A percentile compares a stretch with the other conserved stretches of the same genome.
Conservation (phyloP, 2,113 vertebrate species). For the Leptodactylus fuscus region DNA sequence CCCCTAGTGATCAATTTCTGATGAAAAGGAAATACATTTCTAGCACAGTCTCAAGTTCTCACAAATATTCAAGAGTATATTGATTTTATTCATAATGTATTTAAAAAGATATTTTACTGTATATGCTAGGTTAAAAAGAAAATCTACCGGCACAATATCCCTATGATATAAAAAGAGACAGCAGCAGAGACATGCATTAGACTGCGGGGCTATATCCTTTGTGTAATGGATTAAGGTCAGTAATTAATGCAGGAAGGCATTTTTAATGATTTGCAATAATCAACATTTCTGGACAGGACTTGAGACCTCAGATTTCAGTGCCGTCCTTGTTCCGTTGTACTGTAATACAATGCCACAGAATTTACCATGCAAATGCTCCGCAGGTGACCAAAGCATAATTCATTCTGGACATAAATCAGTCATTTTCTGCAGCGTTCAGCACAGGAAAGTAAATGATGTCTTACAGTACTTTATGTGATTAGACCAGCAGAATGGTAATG, state of each 20-base stretch:
- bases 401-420: conserved; percentile 7
- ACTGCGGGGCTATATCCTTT: background rate
- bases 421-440: conserved; percentile 18
- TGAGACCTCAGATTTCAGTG: background rate
- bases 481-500: conserved; percentile 28
- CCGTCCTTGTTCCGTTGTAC: background rate
- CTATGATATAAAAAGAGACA: background rate
- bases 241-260: background rate
- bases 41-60: too few relatives aligned
- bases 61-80: too few relatives aligned
- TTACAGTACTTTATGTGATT: conserved; percentile 5
- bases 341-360: background rate
- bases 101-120: too few relatives aligned
- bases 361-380: background rate
- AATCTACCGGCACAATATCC: background rate
- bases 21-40: too few relatives aligned
- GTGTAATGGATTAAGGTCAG: background rate
- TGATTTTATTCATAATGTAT: too few relatives aligned
- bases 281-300: background rate
- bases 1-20: too few relatives aligned
- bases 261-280: conserved; percentile 11
- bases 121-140: too few relatives aligned
- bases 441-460: conserved; percentile 15
- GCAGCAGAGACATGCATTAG: background rate
- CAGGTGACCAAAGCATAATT: conserved; percentile 20